Evolutionary conservation across 2,888 invertebrate species (phyloP).

Genomic region (Pterostichus madidus): DNA sequence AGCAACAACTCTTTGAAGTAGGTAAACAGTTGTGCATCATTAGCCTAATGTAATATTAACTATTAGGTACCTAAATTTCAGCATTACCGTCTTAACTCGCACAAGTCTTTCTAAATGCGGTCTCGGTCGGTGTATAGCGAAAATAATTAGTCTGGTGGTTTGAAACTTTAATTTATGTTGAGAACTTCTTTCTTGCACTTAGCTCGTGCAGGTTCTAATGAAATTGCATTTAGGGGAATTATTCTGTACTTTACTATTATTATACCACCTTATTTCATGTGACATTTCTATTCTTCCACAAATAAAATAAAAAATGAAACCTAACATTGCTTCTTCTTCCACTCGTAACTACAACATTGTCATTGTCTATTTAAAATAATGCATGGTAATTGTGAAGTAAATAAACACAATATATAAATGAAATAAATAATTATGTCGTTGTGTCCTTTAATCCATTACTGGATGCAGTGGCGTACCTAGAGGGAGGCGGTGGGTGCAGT

Average conservation of each 20-base stretch:
- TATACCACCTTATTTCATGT: slow-evolving; percentile 1
- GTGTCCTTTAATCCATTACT: too few species aligned
- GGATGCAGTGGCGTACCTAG: too few species aligned
- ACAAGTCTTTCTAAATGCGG: neutral
- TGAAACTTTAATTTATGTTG: slow-evolving; percentile 46
- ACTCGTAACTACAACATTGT: too few species aligned
- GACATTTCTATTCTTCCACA: neutral
- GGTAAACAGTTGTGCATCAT: slow-evolving; percentile 51
- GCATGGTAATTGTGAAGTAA: too few species aligned
- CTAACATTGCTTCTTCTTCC: too few species aligned
- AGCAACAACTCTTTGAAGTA: slow-evolving; percentile 43
- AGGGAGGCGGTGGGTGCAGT: too few species aligned
- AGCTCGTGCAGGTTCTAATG: slow-evolving; percentile 15
- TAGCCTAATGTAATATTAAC: slow-evolving; percentile 52
- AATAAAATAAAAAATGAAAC: slow-evolving; percentile 1
- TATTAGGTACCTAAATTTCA: slow-evolving; percentile 50
- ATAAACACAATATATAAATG: too few species aligned
- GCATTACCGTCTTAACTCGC: slow-evolving; percentile 9
- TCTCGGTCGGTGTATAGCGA: neutral
- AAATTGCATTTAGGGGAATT: slow-evolving; percentile 45
- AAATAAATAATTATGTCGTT: too few species aligned
- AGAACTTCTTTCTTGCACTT: slow-evolving; percentile 31
- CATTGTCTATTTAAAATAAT: too few species aligned
- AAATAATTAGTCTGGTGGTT: slow-evolving; percentile 32
- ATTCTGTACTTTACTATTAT: slow-evolving; percentile 31